Evolutionary conservation across 2,113 vertebrate species (phyloP), one percentile per base, ranked within the genome.

Genomic region (Tyto alba): DNA sequence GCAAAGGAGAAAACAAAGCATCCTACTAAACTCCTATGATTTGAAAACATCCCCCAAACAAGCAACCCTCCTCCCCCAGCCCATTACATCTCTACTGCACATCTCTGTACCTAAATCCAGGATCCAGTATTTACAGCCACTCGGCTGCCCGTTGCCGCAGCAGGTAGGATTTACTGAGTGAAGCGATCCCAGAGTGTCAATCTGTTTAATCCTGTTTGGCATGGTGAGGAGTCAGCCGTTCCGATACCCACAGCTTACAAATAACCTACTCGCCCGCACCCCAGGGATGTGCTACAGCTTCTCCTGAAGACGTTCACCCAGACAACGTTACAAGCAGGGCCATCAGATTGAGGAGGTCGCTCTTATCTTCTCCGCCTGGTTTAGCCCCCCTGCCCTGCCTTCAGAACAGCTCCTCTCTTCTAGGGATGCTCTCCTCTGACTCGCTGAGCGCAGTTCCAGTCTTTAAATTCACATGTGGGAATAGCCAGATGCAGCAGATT

Each of bases 41-140:
- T 52, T 85, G 60, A 88, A 93, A 90, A 88, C n/a, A 81, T 32
- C 7, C 59, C 86, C 67, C 52, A 78, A 52, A 3, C 76, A 59
- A 36, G 7, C 85, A 27, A 62, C 21, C 30, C 34, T 32, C 66
- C n/a, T 38, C 60, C 66, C 76, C 72, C 60, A 59, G 53, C 45
- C 53, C 71, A 26, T 34, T 55, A 19, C 43, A 36, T 75, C 45
- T 45, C 45, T 43, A 6, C 20, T 29, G 66, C 8, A 0, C 13
- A 0, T 5, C 47, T 79, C 36, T 98, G 86, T 99, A 99, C 99
- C 99, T 98, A 99, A 98, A 98, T 99, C 99, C 97, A 99, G 98
- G 91, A 99, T 98, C 99, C 99, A 99, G 98, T 99, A 99, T 97
- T 99, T 99, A 97, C 99, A 99, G 98, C 97, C 98, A 85, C 98